Evolutionary conservation across 1,140 invertebrate species (phyloP).

Genomic region (Diorhabda sublineata): DNA sequence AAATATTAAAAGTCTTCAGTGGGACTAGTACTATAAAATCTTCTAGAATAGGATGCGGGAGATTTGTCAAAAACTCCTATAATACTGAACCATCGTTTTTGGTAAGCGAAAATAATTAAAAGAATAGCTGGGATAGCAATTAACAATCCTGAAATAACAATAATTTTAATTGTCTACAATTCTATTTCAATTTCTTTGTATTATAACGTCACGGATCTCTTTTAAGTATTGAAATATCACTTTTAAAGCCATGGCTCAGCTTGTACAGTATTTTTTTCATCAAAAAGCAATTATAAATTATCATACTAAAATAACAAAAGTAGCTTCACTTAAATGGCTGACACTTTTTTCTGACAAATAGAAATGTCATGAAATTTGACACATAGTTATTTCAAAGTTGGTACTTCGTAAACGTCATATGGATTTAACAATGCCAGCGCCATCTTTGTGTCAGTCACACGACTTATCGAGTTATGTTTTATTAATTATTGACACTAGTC

Average conservation of each 20-base stretch:
- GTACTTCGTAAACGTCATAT: neutral
- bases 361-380: neutral
- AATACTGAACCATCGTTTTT: slow-evolving; percentile 58
- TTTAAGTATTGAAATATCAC: too few relatives aligned
- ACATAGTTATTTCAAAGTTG: too few relatives aligned
- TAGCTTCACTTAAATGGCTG: neutral
- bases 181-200: too few relatives aligned
- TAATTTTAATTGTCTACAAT: too few relatives aligned
- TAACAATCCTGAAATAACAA: slow-evolving; percentile 51
- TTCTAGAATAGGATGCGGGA: slow-evolving; percentile 59
- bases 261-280: too few relatives aligned
- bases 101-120: slow-evolving; percentile 55
- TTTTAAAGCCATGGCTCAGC: neutral
- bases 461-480: too few relatives aligned
- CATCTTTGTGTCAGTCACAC: too few relatives aligned
- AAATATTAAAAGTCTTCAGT: slow-evolving; percentile 22
- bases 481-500: too few relatives aligned
- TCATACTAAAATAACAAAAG: too few relatives aligned
- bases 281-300: too few relatives aligned
- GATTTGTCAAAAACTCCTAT: slow-evolving; percentile 30
- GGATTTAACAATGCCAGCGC: neutral
- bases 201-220: too few relatives aligned
- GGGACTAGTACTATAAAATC: slow-evolving; percentile 57
- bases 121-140: slow-evolving; percentile 62
- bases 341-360: neutral